Conservation (phyloP, 2,113 vertebrate genomes). For the Probosciger aterrimus region DNA sequence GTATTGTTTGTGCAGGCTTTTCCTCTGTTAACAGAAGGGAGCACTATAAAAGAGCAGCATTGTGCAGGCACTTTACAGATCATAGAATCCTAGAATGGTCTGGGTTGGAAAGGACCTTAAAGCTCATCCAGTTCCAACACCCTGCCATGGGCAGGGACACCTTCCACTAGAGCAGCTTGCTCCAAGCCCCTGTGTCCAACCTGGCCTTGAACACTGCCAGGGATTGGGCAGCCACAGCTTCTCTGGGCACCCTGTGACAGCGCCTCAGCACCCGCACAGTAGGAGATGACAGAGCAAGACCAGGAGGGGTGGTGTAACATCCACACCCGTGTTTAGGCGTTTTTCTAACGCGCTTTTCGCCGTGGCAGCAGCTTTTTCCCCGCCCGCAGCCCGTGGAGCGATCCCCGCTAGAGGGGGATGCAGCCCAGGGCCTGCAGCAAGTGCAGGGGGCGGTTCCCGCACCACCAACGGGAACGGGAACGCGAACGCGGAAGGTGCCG, state of each 20-base stretch:
- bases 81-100: rapidly evolving
- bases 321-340: rapidly evolving
- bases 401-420: background rate
- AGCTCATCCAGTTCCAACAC: rapidly evolving
- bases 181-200: background rate
- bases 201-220: background rate
- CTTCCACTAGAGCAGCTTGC: rapidly evolving
- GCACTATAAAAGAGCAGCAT: rapidly evolving
- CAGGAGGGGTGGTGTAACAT: rapidly evolving
- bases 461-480: too few species aligned
- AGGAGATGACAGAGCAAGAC: rapidly evolving
- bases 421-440: background rate
- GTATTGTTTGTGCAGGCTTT: rapidly evolving
- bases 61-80: rapidly evolving
- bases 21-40: rapidly evolving
- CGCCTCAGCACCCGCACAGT: background rate
- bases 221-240: too few species aligned
- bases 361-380: rapidly evolving
- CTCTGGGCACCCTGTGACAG: too few species aligned
- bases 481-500: rapidly evolving
- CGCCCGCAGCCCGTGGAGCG: rapidly evolving
- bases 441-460: too few species aligned
- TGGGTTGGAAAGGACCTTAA: background rate
- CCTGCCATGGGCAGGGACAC: too few species aligned
- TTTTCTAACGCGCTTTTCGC: rapidly evolving